Percentiles rank a stretch among this genome's conserved stretches.
phyloP scores from a whole-genome alignment of 1,140 invertebrate species.

The Drosophila azteca region DNA sequence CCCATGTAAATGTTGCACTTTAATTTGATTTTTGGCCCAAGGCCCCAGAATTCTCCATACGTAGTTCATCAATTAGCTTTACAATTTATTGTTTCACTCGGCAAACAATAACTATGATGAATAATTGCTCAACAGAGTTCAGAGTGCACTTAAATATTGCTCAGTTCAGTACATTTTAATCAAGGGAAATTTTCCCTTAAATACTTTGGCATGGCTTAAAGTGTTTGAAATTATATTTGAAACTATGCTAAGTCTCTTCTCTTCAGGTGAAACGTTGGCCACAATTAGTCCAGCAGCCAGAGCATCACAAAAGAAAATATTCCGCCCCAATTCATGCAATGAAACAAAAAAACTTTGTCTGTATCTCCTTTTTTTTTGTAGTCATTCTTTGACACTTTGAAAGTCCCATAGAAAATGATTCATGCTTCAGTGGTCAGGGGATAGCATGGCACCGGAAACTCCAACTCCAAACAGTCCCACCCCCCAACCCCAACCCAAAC shows the following conservation, averaged over 20 bases:
- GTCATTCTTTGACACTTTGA: constrained; percentile 21
- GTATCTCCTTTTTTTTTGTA: no score
- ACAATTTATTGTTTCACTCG: constrained; percentile 22
- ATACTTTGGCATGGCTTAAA: no score
- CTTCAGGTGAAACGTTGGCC: constrained; percentile 1
- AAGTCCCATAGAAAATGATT: constrained; percentile 37
- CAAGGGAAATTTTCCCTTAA: no score
- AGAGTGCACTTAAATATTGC: no score
- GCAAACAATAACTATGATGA: constrained; percentile 21
- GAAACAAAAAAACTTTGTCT: not conserved
- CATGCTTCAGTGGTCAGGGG: constrained; percentile 33
- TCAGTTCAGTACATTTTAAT: no score
- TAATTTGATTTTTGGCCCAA: constrained; percentile 7
- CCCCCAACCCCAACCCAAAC: not conserved
- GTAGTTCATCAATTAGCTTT: constrained; percentile 35
- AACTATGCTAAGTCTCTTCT: not conserved
- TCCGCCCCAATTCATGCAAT: constrained; percentile 32
- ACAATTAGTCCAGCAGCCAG: constrained; percentile 9
- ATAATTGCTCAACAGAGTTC: constrained; percentile 18
- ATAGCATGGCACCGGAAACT: no score
- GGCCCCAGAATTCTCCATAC: constrained; percentile 5
- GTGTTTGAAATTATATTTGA: not conserved
- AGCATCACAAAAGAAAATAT: constrained; percentile 23
- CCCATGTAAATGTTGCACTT: constrained; percentile 17
- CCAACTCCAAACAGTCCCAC: not conserved